Evolutionary conservation across 2,888 invertebrate genomes (phyloP), one percentile per base, ranked within the genome.

Genomic region (Tachina fera): DNA sequence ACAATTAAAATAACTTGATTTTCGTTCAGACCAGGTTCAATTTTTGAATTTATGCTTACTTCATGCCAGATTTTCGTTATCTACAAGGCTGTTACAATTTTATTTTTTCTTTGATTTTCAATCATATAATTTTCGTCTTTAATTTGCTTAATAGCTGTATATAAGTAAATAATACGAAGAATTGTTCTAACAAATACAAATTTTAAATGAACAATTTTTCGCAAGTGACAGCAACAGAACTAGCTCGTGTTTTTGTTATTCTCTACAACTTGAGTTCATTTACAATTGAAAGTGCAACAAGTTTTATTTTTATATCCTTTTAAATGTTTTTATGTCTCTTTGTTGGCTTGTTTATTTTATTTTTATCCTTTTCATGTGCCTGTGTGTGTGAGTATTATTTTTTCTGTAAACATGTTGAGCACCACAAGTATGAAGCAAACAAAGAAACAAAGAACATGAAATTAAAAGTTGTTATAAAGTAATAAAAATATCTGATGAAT

Each of bases 261-360:
- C 63, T 67, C 51, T 53, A 16, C n/a, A 67, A 67, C 45, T 78
- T 47, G 53, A 72, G 49, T 83, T 77, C 41, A 74, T 45, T 75
- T 79, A 19, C 3, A 49, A 61, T n/a, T 49, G 61, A 56, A 65
- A 70, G 51, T 68, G 78, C 81, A 82, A 82, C 85, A 78, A 75
- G 85, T 85, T 45, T 82, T 68, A 78, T 51, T 78, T 81, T 70
- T 63, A 82, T 45, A 78, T 49, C 45, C 61, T 82, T 75, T 77
- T 63, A 77, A 77, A 74, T 68, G 70, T 22, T 72, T 70, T 56
- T 56, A 53, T 61, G n/a, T 78, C 13, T 68, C 11, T 77, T 63
- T 70, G 63, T 67, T 70, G 13, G 5, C 43, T 80, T 39, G 1
- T 76, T 74, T 77, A 11, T 56, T 60, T 76, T 43, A 61, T 61